phyloP scores from a whole-genome alignment of 1,140 invertebrate species.

The Adoxophyes honmai region DNA sequence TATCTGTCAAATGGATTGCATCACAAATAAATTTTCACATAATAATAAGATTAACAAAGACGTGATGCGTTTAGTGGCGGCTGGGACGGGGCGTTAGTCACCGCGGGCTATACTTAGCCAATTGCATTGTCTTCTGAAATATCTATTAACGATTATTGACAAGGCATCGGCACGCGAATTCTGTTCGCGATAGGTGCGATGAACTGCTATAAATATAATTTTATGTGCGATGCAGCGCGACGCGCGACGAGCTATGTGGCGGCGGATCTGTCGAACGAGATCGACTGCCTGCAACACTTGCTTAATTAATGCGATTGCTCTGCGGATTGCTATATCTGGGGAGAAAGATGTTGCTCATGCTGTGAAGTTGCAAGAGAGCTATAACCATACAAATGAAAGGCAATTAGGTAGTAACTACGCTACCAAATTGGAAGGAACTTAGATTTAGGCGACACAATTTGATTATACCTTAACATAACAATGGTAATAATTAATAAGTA shows the following conservation, averaged over 20 bases:
- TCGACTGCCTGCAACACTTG: constrained; percentile 15
- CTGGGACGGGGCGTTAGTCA: constrained; percentile 64
- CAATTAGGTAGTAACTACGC: too few species aligned
- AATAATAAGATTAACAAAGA: constrained; percentile 73
- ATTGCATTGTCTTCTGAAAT: constrained; percentile 76
- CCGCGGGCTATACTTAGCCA: constrained; percentile 64
- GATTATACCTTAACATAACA: too few species aligned
- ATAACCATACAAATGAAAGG: too few species aligned
- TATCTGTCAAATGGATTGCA: constrained; percentile 57
- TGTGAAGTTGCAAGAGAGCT: too few species aligned
- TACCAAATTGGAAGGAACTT: too few species aligned
- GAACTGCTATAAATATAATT: constrained; percentile 72
- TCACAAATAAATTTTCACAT: constrained; percentile 66
- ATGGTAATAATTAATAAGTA: too few species aligned
- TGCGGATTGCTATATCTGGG: too few species aligned
- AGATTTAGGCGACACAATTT: too few species aligned
- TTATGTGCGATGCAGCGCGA: constrained; percentile 48
- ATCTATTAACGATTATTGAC: constrained; percentile 77
- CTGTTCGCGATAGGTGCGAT: constrained; percentile 67
- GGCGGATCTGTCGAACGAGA: constrained; percentile 34
- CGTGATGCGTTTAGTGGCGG: constrained; percentile 50
- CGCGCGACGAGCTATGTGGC: constrained; percentile 30
- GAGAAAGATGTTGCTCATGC: too few species aligned
- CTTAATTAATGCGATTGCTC: constrained; percentile 2
- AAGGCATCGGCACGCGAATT: constrained; percentile 73